These are phyloP conservation scores for Lasioglossum morio DNA, from an alignment of 2,888 invertebrate genomes.

Conservation along the genomic window DNA sequence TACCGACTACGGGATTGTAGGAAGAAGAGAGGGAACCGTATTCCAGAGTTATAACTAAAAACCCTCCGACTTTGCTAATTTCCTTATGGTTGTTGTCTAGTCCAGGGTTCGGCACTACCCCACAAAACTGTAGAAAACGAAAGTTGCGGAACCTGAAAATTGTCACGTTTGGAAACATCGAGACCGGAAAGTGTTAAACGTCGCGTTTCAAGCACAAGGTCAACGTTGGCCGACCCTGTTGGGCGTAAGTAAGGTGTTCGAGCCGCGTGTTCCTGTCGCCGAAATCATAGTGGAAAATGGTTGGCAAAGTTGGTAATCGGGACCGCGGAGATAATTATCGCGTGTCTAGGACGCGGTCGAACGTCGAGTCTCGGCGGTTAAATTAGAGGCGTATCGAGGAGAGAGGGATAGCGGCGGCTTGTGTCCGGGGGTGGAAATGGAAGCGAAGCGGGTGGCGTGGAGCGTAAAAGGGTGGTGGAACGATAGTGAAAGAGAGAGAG, in stretches of 20 bases:
- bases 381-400: slow-evolving; percentile 2
- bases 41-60: too few relatives aligned
- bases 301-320: background rate
- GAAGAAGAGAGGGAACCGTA: too few relatives aligned
- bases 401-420: background rate
- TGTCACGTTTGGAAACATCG: too few relatives aligned
- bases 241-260: too few relatives aligned
- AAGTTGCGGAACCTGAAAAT: too few relatives aligned
- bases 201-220: background rate
- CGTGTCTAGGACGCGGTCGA: slow-evolving; percentile 19
- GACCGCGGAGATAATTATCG: slow-evolving; percentile 3
- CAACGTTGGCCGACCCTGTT: background rate
- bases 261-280: background rate
- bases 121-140: too few relatives aligned
- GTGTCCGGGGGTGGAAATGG: slow-evolving; percentile 1
- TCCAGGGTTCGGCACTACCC: too few relatives aligned
- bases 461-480: slow-evolving; percentile 1
- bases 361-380: slow-evolving; percentile 3
- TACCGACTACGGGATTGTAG: too few relatives aligned
- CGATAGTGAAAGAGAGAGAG: slow-evolving; percentile 1
- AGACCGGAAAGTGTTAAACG: background rate
- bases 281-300: background rate
- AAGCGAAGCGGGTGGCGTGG: background rate
- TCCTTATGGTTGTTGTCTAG: too few relatives aligned
- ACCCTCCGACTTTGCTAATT: too few relatives aligned